Base-by-base conservation (phyloP, 2,888 invertebrate genomes). In the Dynastes maya region DNA sequence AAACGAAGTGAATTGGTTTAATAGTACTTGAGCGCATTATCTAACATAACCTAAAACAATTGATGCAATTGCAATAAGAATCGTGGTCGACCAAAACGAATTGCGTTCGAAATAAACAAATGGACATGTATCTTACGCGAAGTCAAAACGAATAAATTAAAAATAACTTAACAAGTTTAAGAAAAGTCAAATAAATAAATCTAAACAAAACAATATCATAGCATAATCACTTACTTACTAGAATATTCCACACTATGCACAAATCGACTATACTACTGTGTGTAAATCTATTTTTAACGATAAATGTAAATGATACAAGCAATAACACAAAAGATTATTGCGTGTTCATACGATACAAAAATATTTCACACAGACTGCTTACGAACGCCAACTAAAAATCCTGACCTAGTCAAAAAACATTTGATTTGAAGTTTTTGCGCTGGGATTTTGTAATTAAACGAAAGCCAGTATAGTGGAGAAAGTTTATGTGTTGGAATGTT, bases 371-470 rank as follows among this genome's bases (percentile, higher is more conserved):
- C 61, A 45, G 29, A 74, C 40, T 29, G 61, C 27, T 45, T 74
- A 11, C 45, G 72, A 51, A 78, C 64, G 78, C 78, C 65, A 78
- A 77, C 71, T 70, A 63, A 78, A 78, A 78, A 78, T 29, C 68
- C 58, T 78, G 78, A 78, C 76, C 68, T 76, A 78, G 78, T 76
- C 71, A 78, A 78, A 67, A 79, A 79, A 79, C 61, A 75, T 67
- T 68, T 68, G 68, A 58, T 49, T 58, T 22, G 61, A 64, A 63
- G 70, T 61, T 70, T 71, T 77, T 63, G 27, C 45, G 71, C 27
- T 51, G 27, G 45, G 61, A 40, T 74, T 61, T 40, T 29, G 72
- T 45, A 51, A 74, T 45, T 74, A 45, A 61, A 74, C 22, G 55
- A 61, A 74, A 74, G 63, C 71, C 22, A 37, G 13, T 37, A 32